Conservation (phyloP, 2,797 vertebrate genomes). For the Coendou prehensilis region DNA sequence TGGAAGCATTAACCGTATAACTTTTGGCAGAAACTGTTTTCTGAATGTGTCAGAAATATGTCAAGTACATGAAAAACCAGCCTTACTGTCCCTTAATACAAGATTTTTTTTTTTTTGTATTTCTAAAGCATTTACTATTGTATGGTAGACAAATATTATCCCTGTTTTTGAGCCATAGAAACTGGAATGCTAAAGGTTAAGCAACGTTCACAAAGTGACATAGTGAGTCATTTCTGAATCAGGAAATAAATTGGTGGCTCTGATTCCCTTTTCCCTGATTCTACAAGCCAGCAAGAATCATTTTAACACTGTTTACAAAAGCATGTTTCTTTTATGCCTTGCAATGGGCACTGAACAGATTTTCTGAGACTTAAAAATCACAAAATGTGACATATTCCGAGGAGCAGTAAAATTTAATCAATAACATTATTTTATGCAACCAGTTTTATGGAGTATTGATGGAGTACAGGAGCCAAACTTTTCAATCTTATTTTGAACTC, state of each 20-base stretch:
- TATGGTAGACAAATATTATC: conserved; percentile 73
- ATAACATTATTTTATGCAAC: neutral
- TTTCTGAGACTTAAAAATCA: conserved; percentile 62
- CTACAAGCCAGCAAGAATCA: conserved; percentile 19
- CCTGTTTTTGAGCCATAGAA: conserved; percentile 80
- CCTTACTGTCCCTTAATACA: conserved; percentile 73
- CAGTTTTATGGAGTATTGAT: neutral
- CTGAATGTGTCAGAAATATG: conserved; percentile 80
- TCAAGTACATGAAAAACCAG: conserved; percentile 83
- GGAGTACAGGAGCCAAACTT: neutral
- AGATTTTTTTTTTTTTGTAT: conserved; percentile 71
- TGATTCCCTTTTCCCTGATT: conserved; percentile 74
- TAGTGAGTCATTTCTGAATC: conserved; percentile 82
- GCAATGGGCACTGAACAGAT: conserved; percentile 3
- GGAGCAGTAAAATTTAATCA: conserved; percentile 23
- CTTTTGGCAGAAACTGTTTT: conserved; percentile 77
- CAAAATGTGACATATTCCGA: conserved; percentile 27
- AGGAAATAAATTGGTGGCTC: conserved; percentile 74
- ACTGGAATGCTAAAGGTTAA: conserved; percentile 81
- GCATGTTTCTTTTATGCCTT: conserved; percentile 55
- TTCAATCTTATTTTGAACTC: conserved; percentile 39
- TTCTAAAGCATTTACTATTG: conserved; percentile 76
- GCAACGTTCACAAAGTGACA: conserved; percentile 70
- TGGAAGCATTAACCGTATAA: conserved; percentile 68
- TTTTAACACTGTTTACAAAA: conserved; percentile 54